Conservation (phyloP, 2,797 vertebrate species). For the Periparus ater region DNA sequence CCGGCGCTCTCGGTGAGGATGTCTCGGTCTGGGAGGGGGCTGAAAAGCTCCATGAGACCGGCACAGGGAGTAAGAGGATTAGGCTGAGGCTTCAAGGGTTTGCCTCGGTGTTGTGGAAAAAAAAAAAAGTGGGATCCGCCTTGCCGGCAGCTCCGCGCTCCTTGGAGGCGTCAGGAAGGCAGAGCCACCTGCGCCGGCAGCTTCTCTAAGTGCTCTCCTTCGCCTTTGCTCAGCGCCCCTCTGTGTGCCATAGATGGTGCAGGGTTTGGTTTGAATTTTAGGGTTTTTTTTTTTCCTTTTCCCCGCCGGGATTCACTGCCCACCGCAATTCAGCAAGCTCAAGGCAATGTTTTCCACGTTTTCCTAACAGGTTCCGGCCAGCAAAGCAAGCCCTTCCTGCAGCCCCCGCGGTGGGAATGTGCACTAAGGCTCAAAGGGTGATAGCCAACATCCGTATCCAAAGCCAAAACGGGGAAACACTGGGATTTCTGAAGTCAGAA, state of each 20-base stretch:
- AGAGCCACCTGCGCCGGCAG: slow-evolving; percentile 22
- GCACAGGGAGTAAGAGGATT: slow-evolving; percentile 52
- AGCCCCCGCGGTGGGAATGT: neutral
- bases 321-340: neutral
- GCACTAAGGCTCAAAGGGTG: neutral
- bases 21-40: neutral
- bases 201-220: neutral
- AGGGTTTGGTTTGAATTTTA: neutral
- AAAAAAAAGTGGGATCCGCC: neutral
- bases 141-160: neutral
- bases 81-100: slow-evolving; percentile 46
- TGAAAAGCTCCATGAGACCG: slow-evolving; percentile 32
- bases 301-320: neutral
- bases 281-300: rapidly evolving
- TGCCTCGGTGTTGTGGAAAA: neutral
- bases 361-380: neutral
- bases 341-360: rapidly evolving
- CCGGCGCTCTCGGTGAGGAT: slow-evolving; percentile 4
- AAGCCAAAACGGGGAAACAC: neutral
- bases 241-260: neutral
- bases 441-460: neutral
- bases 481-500: neutral
- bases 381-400: neutral
- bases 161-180: neutral
- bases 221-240: neutral